Conservation (phyloP, 64 coral and sea anemone species). For the Stichodactyla helianthus region DNA sequence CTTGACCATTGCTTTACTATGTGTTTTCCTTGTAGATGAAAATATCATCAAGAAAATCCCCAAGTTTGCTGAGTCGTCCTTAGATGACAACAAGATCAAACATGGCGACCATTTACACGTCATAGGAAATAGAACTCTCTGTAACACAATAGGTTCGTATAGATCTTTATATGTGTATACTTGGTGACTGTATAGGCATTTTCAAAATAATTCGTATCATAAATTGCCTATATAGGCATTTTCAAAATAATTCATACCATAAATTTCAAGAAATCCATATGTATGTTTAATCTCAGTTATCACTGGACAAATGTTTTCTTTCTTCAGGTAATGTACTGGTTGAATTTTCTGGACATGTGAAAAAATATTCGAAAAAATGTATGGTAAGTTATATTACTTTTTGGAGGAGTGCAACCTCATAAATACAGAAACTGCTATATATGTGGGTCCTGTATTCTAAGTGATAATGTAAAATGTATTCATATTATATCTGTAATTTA, state of each 20-base stretch:
- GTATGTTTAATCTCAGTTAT: not conserved
- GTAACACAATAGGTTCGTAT: not conserved
- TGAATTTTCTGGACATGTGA: constrained; percentile 41
- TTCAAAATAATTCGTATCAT: not conserved
- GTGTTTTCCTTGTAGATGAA: not conserved
- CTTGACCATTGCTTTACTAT: not conserved
- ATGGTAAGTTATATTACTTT: not conserved
- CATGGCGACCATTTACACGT: constrained; percentile 4
- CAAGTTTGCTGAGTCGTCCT: not conserved
- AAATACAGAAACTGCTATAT: too few relatives aligned
- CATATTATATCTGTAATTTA: too few relatives aligned
- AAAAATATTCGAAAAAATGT: constrained; percentile 29
- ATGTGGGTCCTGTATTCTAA: too few relatives aligned
- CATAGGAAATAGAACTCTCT: not conserved
- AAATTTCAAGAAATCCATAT: not conserved
- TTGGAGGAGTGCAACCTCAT: too few relatives aligned
- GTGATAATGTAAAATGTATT: too few relatives aligned
- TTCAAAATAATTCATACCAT: not conserved
- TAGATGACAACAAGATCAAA: not conserved
- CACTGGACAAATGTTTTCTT: not conserved
- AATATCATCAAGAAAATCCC: not conserved
- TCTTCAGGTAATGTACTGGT: constrained; percentile 25
- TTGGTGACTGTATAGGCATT: not conserved
- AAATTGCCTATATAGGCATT: not conserved
- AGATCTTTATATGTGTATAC: not conserved